phyloP scores from a whole-genome alignment of 1,140 invertebrate genomes.

The Carcinoscorpius rotundicauda region DNA sequence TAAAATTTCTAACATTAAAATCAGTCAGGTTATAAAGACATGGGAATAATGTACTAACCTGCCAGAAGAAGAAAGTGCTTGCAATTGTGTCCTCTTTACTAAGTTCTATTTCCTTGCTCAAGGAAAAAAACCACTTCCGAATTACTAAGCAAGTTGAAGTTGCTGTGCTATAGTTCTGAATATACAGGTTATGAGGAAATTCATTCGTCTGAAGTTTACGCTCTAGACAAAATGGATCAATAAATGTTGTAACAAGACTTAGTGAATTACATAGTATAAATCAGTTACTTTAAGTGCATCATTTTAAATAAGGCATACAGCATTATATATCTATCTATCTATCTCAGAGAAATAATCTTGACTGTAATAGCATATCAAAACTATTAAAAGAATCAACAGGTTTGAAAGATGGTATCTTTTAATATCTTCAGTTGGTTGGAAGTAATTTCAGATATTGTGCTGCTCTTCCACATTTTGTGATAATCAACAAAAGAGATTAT shows the following conservation, averaged over 20 bases:
- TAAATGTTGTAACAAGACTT: neutral
- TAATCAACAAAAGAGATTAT: no score
- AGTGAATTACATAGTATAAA: no score
- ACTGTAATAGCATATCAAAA: neutral
- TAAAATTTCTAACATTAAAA: no score
- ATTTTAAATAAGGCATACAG: no score
- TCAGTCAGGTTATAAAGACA: neutral
- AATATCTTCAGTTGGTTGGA: no score
- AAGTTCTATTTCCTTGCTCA: conserved; percentile 55
- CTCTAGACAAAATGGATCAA: conserved; percentile 45
- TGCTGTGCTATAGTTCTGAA: conserved; percentile 98
- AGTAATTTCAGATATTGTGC: no score
- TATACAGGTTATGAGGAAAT: conserved; percentile 93
- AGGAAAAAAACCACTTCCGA: conserved; percentile 85
- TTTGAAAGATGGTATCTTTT: no score
- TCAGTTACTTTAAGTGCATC: no score
- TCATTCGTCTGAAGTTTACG: conserved; percentile 86
- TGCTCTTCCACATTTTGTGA: no score
- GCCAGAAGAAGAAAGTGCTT: conserved; percentile 62
- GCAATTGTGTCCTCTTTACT: conserved; percentile 45
- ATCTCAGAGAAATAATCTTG: conserved; percentile 8
- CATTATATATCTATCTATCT: neutral
- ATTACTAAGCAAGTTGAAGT: conserved; percentile 89
- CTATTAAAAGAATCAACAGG: no score
- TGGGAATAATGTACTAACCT: conserved; percentile 34